Conservation (phyloP, 2,797 vertebrate species). For the Martes flavigula region DNA sequence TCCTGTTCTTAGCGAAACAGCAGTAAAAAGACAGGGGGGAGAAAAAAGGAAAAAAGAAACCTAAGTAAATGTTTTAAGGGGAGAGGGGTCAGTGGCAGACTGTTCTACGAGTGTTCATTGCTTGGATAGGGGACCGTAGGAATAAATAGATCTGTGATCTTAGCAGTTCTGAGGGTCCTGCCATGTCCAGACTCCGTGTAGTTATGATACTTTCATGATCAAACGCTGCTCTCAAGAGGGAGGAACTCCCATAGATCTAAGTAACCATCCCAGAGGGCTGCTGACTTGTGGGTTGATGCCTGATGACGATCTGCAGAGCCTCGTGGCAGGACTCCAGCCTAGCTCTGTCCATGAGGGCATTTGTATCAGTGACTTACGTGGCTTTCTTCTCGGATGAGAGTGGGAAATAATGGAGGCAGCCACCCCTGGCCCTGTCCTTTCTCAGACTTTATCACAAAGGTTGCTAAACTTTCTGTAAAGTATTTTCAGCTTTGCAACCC, state of each 20-base stretch:
- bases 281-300: neutral
- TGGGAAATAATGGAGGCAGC: neutral
- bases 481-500: neutral
- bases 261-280: neutral
- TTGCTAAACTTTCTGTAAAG: neutral
- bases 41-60: neutral
- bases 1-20: neutral
- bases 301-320: neutral
- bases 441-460: neutral
- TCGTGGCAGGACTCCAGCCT: neutral
- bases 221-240: neutral
- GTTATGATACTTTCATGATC: neutral
- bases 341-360: neutral
- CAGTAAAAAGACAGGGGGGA: neutral
- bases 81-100: neutral
- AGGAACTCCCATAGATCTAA: neutral
- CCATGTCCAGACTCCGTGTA: rapidly evolving
- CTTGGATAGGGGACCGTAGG: neutral
- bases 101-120: neutral
- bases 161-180: neutral
- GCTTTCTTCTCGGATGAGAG: neutral
- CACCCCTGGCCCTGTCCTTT: neutral
- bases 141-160: neutral
- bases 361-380: neutral
- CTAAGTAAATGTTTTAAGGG: neutral